Base-by-base conservation (phyloP, 2,888 invertebrate genomes). In the Orthosia cruda region DNA sequence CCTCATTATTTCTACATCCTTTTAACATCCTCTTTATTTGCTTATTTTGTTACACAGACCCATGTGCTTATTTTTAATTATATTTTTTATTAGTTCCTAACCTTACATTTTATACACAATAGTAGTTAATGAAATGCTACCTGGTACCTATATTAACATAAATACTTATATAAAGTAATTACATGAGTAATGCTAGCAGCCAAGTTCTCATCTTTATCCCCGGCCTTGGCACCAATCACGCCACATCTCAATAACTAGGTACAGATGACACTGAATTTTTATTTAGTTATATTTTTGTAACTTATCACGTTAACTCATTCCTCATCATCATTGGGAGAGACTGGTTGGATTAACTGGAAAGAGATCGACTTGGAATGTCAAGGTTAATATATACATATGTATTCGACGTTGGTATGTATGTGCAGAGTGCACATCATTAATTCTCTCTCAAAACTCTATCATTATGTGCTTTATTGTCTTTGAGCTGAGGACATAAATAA, bases 11-110 rank as follows among this genome's bases (percentile, higher is more conserved):
- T 91, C 75, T 62, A 50, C 59, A 80, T 71, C 88, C 80, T 75
- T 65, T 71, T 63, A 45, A 26, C 63, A 75, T 66, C 77, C 75
- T 80, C 71, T 71, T 83, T 81, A 73, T 84, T 82, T 81, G 73
- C 52, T 80, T 85, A 13, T 85, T 83, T 63, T 55, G 83, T 87
- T 89, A 90, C 92, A 89, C 92, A 89, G 91, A 91, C 68, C 88
- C 92, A 90, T 88, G 90, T 90, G 89, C 87, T 85, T 88, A 57
- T 70, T 68, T 79, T 62, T 67, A 62, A 58, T 77, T 71, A 57
- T 15, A 55, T 72, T 4, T 13, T 77, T 49, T n/a, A 57, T 77
- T 52, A 40, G 65, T 66, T n/a, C 20, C 0, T 40, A 40, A 0
- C 40, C 9, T 7, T 32, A 50, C 26, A 18, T 77, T 54, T 26